These are phyloP conservation scores for Gambusia affinis DNA, from an alignment of 2,113 vertebrate species.

Conservation along the genomic window DNA sequence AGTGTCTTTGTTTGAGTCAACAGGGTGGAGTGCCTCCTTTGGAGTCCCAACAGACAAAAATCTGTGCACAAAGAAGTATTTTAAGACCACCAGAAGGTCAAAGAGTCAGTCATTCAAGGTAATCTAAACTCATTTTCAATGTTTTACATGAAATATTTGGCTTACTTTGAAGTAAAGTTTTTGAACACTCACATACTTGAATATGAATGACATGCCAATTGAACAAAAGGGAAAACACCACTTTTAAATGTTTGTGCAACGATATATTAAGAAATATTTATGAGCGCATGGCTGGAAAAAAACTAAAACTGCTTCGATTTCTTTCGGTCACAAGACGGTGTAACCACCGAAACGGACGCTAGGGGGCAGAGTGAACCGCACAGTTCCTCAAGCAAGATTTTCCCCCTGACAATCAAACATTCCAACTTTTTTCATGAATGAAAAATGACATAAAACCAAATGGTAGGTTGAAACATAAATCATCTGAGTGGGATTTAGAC, in stretches of 20 bases:
- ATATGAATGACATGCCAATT: not conserved
- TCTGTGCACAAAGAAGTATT: not conserved
- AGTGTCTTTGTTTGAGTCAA: slow-evolving; percentile 60
- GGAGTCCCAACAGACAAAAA: slow-evolving; percentile 1
- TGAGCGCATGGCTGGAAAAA: not conserved
- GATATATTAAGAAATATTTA: not conserved
- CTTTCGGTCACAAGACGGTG: not conserved
- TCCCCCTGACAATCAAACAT: not conserved
- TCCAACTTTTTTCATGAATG: not conserved
- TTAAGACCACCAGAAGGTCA: slow-evolving; percentile 15
- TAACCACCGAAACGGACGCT: slow-evolving; percentile 51
- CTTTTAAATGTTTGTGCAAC: slow-evolving; percentile 2
- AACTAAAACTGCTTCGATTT: not conserved
- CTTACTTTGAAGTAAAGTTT: not conserved
- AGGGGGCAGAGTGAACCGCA: slow-evolving; percentile 66
- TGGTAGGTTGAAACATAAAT: slow-evolving; percentile 73
- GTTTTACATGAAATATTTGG: not conserved
- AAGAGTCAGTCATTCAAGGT: slow-evolving; percentile 3
- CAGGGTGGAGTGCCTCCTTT: slow-evolving; percentile 53
- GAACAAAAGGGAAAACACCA: not conserved
- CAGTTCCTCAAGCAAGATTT: not conserved
- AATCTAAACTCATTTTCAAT: not conserved
- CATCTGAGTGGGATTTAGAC: slow-evolving; percentile 75
- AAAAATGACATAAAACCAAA: not conserved
- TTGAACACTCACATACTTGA: not conserved